These are phyloP conservation scores for Cottoperca gobio DNA, from an alignment of 2,797 vertebrate genomes.

Conservation along the genomic window DNA sequence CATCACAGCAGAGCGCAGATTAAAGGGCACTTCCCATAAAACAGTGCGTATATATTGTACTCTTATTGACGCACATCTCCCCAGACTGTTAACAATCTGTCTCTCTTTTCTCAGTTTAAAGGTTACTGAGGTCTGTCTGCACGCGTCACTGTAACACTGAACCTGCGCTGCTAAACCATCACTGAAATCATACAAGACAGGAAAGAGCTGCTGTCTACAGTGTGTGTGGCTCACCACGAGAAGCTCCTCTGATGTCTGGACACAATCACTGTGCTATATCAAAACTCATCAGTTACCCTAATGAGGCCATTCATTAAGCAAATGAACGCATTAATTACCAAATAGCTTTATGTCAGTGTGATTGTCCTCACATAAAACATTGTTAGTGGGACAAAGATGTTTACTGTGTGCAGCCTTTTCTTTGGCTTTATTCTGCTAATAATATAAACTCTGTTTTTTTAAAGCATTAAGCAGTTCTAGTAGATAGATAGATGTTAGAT, in stretches of 20 bases:
- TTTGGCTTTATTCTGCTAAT: background rate
- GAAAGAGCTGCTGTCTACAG: background rate
- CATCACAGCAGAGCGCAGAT: constrained; percentile 49
- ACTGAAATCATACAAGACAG: background rate
- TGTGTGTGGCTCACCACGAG: constrained; percentile 5
- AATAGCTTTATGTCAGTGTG: constrained; percentile 44
- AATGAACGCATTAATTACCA: constrained; percentile 51
- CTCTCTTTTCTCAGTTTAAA: constrained; percentile 23
- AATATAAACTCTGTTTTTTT: background rate
- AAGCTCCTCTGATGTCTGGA: constrained; percentile 5
- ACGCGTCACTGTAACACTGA: constrained; percentile 8
- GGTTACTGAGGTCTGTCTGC: constrained; percentile 14
- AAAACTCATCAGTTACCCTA: constrained; percentile 46
- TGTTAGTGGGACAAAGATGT: background rate
- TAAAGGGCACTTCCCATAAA: constrained; percentile 61
- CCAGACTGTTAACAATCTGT: constrained; percentile 37
- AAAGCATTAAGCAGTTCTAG: background rate
- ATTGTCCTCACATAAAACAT: constrained; percentile 19
- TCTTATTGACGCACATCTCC: constrained; percentile 51
- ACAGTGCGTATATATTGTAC: constrained; percentile 34
- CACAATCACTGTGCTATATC: constrained; percentile 22
- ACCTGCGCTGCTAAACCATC: constrained; percentile 23
- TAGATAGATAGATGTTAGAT: background rate
- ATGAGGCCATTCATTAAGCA: constrained; percentile 58
- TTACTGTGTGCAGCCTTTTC: background rate